Conservation (phyloP, 2,888 invertebrate species). For the Elmis aenea region DNA sequence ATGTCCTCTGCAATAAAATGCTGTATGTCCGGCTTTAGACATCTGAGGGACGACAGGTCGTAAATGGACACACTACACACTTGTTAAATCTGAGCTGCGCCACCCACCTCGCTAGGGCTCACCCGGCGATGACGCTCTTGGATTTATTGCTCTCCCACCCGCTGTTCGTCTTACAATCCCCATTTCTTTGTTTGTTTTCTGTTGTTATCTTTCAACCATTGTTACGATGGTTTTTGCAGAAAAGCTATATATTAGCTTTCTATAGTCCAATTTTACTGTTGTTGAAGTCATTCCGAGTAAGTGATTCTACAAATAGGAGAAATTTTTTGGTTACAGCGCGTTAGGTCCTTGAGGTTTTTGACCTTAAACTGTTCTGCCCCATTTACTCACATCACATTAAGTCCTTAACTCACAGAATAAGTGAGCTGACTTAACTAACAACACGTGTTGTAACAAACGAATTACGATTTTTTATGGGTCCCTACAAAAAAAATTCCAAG, state of each 20-base stretch:
- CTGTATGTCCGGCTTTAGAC: constrained; percentile 19
- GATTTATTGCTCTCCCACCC: constrained; percentile 42
- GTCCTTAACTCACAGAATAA: too few relatives aligned
- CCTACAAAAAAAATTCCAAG: too few relatives aligned
- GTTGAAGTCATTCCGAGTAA: too few relatives aligned
- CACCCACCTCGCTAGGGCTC: constrained; percentile 31
- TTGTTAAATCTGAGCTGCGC: constrained; percentile 31
- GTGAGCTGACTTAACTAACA: too few relatives aligned
- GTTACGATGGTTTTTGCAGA: constrained; percentile 32
- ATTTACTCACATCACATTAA: too few relatives aligned
- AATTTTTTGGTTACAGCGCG: too few relatives aligned
- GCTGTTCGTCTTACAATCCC: constrained; percentile 37
- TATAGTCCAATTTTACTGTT: constrained; percentile 12
- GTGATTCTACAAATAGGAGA: too few relatives aligned
- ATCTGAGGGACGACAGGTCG: constrained; percentile 21
- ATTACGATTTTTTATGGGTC: too few relatives aligned
- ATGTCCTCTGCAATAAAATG: constrained; percentile 27
- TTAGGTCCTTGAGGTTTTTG: too few relatives aligned
- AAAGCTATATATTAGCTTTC: constrained; percentile 21
- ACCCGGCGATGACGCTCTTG: constrained; percentile 36
- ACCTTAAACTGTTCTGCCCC: too few relatives aligned
- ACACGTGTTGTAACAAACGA: too few relatives aligned
- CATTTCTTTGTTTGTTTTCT: constrained; percentile 37
- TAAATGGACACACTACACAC: constrained; percentile 33
- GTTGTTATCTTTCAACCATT: constrained; percentile 31